phyloP scores from a whole-genome alignment of 2,888 invertebrate genomes.

The Tiliacea citrago region DNA sequence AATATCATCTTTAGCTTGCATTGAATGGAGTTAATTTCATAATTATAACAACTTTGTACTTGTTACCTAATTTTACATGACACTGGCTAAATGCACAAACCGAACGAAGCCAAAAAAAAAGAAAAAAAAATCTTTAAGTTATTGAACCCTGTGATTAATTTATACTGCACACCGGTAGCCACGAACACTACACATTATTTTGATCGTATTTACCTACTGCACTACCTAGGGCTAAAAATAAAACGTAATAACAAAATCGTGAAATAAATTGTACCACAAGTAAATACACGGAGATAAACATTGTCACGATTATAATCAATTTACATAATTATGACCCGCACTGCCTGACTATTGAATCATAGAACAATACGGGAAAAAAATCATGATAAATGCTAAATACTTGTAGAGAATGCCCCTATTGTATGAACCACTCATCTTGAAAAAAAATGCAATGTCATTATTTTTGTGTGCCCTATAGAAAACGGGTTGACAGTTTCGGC shows the following conservation, averaged over 20 bases:
- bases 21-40: no score
- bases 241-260: constrained; percentile 21
- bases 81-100: no score
- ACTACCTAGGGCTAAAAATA: constrained; percentile 5
- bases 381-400: constrained; percentile 24
- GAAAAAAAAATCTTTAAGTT: no score
- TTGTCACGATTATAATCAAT: constrained; percentile 45
- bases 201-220: background rate
- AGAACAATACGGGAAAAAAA: constrained; percentile 21
- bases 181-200: background rate
- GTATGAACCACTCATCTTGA: background rate
- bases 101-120: no score
- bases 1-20: no score
- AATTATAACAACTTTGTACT: no score
- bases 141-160: background rate
- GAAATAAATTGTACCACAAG: constrained; percentile 17
- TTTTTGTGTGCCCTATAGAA: constrained; percentile 23
- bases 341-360: constrained; percentile 25
- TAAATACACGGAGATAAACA: constrained; percentile 16
- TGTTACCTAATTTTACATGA: no score
- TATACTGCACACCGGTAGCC: background rate
- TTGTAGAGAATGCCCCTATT: constrained; percentile 52
- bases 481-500: background rate
- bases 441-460: constrained; percentile 8
- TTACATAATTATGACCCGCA: constrained; percentile 59